phyloP scores from a whole-genome alignment of 2,888 invertebrate species.

The Eurytoma californica region DNA sequence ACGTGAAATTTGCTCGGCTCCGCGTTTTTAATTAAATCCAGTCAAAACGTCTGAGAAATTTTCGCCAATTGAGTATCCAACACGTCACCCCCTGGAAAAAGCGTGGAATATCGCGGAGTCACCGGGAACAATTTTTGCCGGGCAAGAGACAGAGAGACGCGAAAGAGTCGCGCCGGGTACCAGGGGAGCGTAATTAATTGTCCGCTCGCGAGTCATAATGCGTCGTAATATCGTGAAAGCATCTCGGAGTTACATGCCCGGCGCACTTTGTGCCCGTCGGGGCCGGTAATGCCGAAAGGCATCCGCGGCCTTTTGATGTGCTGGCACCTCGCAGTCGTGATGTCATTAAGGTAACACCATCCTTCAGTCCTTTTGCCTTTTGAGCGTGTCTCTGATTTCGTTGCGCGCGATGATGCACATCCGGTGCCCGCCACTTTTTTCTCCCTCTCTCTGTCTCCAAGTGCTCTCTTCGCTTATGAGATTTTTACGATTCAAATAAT shows the following conservation, averaged over 20 bases:
- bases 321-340: conserved; percentile 35
- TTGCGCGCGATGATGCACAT: neutral
- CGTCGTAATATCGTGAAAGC: conserved; percentile 64
- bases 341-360: conserved; percentile 41
- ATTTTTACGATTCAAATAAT: no score
- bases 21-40: conserved; percentile 6
- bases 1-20: no score
- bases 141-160: neutral
- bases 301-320: conserved; percentile 41
- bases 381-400: conserved; percentile 21
- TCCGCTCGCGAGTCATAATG: conserved; percentile 55
- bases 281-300: conserved; percentile 41
- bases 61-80: neutral
- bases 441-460: neutral
- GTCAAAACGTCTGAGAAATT: neutral
- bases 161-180: no score
- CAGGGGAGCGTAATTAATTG: conserved; percentile 63
- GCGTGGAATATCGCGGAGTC: neutral
- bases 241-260: conserved; percentile 27
- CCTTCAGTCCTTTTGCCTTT: conserved; percentile 38
- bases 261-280: conserved; percentile 14
- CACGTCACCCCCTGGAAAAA: neutral
- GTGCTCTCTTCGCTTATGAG: no score
- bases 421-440: neutral
- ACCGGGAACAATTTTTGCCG: neutral